Evolutionary conservation across 2,113 vertebrate genomes (phyloP).

Genomic region (Marmota monax): DNA sequence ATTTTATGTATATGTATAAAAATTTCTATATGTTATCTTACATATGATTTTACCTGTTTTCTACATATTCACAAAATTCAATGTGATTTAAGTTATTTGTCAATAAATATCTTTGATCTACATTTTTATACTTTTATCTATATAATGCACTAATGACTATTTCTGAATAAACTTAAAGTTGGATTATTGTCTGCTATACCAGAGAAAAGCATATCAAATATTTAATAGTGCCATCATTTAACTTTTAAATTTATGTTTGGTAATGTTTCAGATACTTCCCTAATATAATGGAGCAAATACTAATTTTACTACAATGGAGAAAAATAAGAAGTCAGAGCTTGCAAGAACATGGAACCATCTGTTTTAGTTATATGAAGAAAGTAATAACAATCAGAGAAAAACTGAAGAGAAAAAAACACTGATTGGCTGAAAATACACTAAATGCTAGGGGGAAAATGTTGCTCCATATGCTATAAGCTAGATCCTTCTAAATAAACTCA

Average conservation of each 20-base stretch:
- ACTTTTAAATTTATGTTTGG: slow-evolving; percentile 2
- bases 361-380: slow-evolving; percentile 8
- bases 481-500: slow-evolving; percentile 9
- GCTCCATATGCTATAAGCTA: background rate
- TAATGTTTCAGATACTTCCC: slow-evolving; percentile 3
- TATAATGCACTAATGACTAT: background rate
- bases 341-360: background rate
- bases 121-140: background rate
- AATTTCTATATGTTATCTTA: slow-evolving; percentile 17
- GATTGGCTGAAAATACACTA: background rate
- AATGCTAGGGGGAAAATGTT: background rate
- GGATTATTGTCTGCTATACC: background rate
- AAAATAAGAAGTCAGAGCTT: slow-evolving; percentile 44
- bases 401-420: background rate
- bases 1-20: background rate
- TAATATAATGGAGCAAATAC: slow-evolving; percentile 36
- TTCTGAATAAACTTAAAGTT: slow-evolving; percentile 5
- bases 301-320: slow-evolving; percentile 48
- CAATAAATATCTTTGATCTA: background rate
- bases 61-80: slow-evolving; percentile 39
- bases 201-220: background rate
- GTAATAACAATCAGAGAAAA: slow-evolving; percentile 31
- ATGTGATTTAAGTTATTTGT: background rate
- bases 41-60: background rate
- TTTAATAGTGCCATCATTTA: background rate